Evolutionary conservation across 2,797 vertebrate genomes (phyloP).

Genomic region (Hippopotamyrus pictus): DNA sequence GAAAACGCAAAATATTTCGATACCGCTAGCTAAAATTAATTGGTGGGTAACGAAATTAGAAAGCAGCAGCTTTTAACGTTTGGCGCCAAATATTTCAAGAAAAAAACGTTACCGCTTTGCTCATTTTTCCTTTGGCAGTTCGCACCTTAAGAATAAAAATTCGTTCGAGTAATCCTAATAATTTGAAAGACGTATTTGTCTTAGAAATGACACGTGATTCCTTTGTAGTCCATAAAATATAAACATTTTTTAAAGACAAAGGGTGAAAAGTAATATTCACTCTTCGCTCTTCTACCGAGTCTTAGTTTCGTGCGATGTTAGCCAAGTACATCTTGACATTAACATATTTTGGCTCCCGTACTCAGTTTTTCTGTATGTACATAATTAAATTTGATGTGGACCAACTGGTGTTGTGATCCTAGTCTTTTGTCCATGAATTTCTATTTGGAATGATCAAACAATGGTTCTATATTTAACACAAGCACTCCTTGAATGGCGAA

Average conservation of each 20-base stretch:
- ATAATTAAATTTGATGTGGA: conserved; percentile 43
- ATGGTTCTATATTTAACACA: conserved; percentile 86
- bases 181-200: neutral
- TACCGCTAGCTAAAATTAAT: neutral
- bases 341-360: conserved; percentile 46
- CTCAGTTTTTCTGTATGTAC: conserved; percentile 29
- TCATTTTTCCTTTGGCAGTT: neutral
- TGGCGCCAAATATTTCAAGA: neutral
- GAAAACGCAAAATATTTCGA: neutral
- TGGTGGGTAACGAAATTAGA: neutral
- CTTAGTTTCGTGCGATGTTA: conserved; percentile 69
- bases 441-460: conserved; percentile 51
- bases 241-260: neutral
- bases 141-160: neutral
- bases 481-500: conserved; percentile 84
- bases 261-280: conserved; percentile 60
- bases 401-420: conserved; percentile 36
- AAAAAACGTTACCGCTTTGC: neutral
- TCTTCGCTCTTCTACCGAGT: conserved; percentile 57
- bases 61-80: neutral
- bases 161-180: neutral
- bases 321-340: conserved; percentile 61
- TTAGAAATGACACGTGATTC: neutral
- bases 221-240: neutral
- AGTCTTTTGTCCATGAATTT: conserved; percentile 39